phyloP scores from a whole-genome alignment of 2,888 invertebrate genomes.

The Noctua fimbriata region DNA sequence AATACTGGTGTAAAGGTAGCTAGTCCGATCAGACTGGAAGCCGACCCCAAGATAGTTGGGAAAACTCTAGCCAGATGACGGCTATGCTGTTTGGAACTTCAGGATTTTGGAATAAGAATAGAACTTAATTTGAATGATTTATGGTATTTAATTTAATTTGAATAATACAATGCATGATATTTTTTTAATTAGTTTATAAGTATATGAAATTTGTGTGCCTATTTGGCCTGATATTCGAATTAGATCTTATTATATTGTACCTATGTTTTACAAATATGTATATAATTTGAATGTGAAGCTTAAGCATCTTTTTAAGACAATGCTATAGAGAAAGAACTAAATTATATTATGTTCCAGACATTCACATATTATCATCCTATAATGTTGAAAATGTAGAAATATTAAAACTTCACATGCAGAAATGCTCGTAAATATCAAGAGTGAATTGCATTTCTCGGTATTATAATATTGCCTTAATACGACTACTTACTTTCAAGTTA shows the following conservation, averaged over 20 bases:
- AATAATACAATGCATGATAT: too few species aligned
- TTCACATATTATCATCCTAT: neutral
- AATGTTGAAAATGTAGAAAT: neutral
- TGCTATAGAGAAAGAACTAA: neutral
- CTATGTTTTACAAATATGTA: too few species aligned
- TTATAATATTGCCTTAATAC: neutral
- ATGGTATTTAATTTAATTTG: too few species aligned
- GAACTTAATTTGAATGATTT: too few species aligned
- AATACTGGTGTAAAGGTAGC: too few species aligned
- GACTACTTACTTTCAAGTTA: constrained; percentile 9
- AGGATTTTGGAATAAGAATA: neutral
- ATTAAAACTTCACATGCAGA: constrained; percentile 1
- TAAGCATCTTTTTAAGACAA: neutral
- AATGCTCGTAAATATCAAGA: constrained; percentile 7
- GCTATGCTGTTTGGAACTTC: neutral
- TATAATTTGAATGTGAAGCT: neutral
- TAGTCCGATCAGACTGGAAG: neutral
- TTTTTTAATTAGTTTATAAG: too few species aligned
- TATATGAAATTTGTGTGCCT: too few species aligned
- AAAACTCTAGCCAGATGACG: neutral
- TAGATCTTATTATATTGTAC: too few species aligned
- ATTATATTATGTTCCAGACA: neutral
- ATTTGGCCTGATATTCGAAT: too few species aligned
- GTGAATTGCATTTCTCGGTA: constrained; percentile 5
- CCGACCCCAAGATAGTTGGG: neutral